phyloP scores from a whole-genome alignment of 2,888 invertebrate genomes.

The Apamea epomidion region DNA sequence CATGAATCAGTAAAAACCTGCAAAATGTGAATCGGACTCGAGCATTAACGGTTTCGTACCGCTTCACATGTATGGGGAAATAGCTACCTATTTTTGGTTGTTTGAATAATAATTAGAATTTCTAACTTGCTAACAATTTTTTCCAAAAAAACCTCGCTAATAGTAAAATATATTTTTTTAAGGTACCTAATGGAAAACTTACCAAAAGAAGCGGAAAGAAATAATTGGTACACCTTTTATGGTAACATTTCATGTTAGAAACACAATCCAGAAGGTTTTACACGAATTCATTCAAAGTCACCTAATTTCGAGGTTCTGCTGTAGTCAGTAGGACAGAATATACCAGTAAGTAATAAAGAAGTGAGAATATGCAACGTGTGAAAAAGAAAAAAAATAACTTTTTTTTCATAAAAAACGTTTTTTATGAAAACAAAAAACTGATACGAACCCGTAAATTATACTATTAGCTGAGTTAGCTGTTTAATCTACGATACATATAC shows the following conservation, averaged over 20 bases:
- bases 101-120: too few relatives aligned
- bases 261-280: neutral
- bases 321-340: neutral
- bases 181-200: neutral
- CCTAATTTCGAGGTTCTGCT: neutral
- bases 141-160: neutral
- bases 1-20: too few relatives aligned
- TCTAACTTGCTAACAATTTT: too few relatives aligned
- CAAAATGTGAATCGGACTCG: too few relatives aligned
- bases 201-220: neutral
- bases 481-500: slow-evolving; percentile 12
- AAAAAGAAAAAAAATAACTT: too few relatives aligned
- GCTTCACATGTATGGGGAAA: too few relatives aligned
- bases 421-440: neutral
- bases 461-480: neutral
- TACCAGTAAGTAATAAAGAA: neutral
- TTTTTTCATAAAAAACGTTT: too few relatives aligned
- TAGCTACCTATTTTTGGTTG: too few relatives aligned
- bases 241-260: neutral
- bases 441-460: neutral
- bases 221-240: neutral
- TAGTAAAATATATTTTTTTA: neutral
- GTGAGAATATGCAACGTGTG: neutral
- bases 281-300: neutral
- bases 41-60: too few relatives aligned